Evolutionary conservation across 2,113 vertebrate genomes (phyloP).

Genomic region (Neodon shergylaensis): DNA sequence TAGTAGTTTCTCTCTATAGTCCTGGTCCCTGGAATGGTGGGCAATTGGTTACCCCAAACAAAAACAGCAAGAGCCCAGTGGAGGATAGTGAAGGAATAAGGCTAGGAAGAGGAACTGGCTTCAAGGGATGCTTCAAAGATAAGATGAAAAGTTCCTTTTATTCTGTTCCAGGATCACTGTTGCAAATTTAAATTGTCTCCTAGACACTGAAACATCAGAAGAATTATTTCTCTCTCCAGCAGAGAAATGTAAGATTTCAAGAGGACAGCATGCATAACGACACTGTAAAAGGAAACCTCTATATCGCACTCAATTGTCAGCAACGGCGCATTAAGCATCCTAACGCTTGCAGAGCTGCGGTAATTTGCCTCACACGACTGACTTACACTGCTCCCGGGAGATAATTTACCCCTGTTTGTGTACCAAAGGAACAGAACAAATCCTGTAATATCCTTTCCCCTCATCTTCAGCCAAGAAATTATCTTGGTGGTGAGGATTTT

Average conservation of each 20-base stretch:
- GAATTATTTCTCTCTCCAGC: slow-evolving; percentile 44
- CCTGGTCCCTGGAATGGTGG: neutral
- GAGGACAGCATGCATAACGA: neutral
- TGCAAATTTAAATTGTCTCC: slow-evolving; percentile 19
- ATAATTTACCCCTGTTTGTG: slow-evolving; percentile 56
- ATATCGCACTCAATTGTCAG: slow-evolving; percentile 10
- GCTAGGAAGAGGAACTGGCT: neutral
- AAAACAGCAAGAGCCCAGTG: neutral
- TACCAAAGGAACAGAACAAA: slow-evolving; percentile 50
- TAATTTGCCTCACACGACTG: slow-evolving; percentile 50
- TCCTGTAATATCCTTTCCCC: slow-evolving; percentile 42
- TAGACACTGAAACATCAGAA: neutral
- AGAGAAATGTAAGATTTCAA: slow-evolving; percentile 37
- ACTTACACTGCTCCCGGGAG: neutral
- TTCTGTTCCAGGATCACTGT: neutral
- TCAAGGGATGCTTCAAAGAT: neutral
- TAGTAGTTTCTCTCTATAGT: neutral
- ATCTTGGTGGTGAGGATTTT: slow-evolving; percentile 35
- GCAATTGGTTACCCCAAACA: neutral
- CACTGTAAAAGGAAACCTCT: slow-evolving; percentile 38
- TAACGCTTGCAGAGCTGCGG: neutral
- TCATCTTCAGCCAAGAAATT: slow-evolving; percentile 50
- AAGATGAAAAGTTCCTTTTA: neutral
- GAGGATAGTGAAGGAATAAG: neutral
- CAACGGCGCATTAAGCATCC: neutral